Evolutionary conservation across 2,113 vertebrate species (phyloP), one percentile per base, ranked within the genome.

Genomic region (Oncorhynchus nerka): DNA sequence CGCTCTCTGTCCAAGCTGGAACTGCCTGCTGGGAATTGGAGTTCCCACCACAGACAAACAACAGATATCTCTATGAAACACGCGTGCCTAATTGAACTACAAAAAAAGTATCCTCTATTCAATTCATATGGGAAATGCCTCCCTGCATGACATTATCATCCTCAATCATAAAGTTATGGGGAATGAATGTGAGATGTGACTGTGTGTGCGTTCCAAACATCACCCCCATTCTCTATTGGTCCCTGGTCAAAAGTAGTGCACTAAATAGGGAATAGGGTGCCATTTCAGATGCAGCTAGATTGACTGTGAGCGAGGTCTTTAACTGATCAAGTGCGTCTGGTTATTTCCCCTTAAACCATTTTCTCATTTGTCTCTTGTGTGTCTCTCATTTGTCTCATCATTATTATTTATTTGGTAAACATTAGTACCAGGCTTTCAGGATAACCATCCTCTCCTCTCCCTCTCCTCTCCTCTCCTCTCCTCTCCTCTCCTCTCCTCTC

Each of bases 1-100:
- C 4, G 80, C 83, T 91, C 81, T 79, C 64, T 22, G 75, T 83
- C 79, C 87, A 82, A 84, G 86, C 79, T 86, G 86, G 67, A 81
- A 88, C 83, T 34, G 73, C 78, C 79, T 73, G 51, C 51, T 70
- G 90, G 88, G 88, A 87, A 86, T 90, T 75, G 15, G 45, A 68
- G 69, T 83, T 75, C 61, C 22, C 81, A 59, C 71, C 45, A 19
- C 15, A 81, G 70, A 85, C 57, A 81, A 78, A 83, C 59, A 80
- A 66, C 80, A 86, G 82, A 70, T 80, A 70, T 73, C 59, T 49
- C 51, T 71, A 73, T 83, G 45, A 76, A 74, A 75, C 24, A 48
- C 55, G 34, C 74, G 67, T 81, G 77, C 72, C n/a, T 85, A 89
- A 88, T 83, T 81, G 81, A 71, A 68, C 73, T 73, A 67, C 45